A percentile compares a stretch with the other conserved stretches of the same genome.
Evolutionary conservation across 2,888 invertebrate genomes (phyloP).

Genomic region (Stramonita haemastoma): DNA sequence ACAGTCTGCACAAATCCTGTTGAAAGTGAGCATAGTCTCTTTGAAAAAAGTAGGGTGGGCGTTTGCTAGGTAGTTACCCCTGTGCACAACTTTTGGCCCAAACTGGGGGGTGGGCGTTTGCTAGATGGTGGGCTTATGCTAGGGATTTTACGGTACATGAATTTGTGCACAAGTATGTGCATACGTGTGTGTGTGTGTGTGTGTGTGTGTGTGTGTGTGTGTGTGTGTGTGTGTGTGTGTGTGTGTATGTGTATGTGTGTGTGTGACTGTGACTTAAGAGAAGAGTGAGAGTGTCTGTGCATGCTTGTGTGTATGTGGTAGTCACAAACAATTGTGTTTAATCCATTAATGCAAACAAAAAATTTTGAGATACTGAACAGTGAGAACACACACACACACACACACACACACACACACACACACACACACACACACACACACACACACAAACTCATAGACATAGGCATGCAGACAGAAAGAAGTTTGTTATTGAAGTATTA

Average conservation of each 20-base stretch:
- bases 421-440: constrained; percentile 25
- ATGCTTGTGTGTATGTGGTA: background rate
- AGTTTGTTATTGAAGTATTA: background rate
- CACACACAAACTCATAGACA: background rate
- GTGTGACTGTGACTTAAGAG: background rate
- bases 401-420: constrained; percentile 27
- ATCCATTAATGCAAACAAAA: background rate
- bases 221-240: background rate
- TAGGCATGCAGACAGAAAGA: background rate
- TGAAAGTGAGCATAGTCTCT: too few species aligned
- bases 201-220: background rate
- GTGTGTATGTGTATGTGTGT: background rate
- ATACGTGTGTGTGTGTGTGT: background rate
- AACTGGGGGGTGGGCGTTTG: too few species aligned
- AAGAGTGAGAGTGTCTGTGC: background rate
- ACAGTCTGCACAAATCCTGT: too few species aligned
- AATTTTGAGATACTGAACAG: background rate
- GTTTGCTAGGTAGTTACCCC: too few species aligned
- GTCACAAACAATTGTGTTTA: background rate
- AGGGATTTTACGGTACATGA: too few species aligned
- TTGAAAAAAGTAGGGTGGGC: too few species aligned
- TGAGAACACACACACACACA: background rate
- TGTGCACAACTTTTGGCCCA: too few species aligned
- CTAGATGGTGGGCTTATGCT: too few species aligned
- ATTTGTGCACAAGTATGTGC: background rate